These are phyloP conservation scores for Caenorhabditis sp. DNA, from an alignment of 2,888 invertebrate genomes.

Conservation along the genomic window DNA sequence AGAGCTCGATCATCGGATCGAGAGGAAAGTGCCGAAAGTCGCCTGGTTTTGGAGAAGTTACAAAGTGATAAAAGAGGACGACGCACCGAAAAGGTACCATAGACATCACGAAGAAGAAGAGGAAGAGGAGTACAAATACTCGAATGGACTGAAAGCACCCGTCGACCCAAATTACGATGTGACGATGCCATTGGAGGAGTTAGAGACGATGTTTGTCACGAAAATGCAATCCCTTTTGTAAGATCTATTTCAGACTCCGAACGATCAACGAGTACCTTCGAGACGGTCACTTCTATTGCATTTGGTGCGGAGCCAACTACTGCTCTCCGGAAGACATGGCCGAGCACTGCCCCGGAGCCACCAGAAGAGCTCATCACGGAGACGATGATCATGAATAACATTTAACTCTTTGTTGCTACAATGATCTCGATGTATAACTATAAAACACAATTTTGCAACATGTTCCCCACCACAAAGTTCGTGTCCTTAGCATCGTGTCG, in stretches of 20 bases:
- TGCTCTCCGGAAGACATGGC: slow-evolving; percentile 63
- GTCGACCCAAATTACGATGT: slow-evolving; percentile 58
- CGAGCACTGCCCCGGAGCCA: slow-evolving; percentile 68
- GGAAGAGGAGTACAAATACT: slow-evolving; percentile 59
- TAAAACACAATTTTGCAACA: too few species aligned
- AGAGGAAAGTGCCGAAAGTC: slow-evolving; percentile 28
- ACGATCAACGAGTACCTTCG: slow-evolving; percentile 67
- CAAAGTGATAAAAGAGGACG: slow-evolving; percentile 54
- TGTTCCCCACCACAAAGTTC: slow-evolving; percentile 10
- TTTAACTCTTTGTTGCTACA: slow-evolving; percentile 2
- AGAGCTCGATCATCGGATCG: slow-evolving; percentile 70
- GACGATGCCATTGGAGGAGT: slow-evolving; percentile 55
- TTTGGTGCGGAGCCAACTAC: slow-evolving; percentile 74
- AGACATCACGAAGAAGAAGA: slow-evolving; percentile 8
- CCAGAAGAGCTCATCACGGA: slow-evolving; percentile 69
- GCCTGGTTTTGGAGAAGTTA: slow-evolving; percentile 61
- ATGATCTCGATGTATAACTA: too few species aligned
- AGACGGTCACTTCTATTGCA: slow-evolving; percentile 69
- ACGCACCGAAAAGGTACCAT: slow-evolving; percentile 32
- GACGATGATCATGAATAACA: slow-evolving; percentile 41
- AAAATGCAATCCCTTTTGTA: too few species aligned
- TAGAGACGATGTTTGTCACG: slow-evolving; percentile 59
- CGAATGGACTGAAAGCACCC: slow-evolving; percentile 68
- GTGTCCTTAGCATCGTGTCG: slow-evolving; percentile 44
- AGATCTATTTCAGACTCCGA: slow-evolving; percentile 59